Evolutionary conservation across 2,888 invertebrate species (phyloP), one percentile per base, ranked within the genome.

Genomic region (Lomographa bimaculata): DNA sequence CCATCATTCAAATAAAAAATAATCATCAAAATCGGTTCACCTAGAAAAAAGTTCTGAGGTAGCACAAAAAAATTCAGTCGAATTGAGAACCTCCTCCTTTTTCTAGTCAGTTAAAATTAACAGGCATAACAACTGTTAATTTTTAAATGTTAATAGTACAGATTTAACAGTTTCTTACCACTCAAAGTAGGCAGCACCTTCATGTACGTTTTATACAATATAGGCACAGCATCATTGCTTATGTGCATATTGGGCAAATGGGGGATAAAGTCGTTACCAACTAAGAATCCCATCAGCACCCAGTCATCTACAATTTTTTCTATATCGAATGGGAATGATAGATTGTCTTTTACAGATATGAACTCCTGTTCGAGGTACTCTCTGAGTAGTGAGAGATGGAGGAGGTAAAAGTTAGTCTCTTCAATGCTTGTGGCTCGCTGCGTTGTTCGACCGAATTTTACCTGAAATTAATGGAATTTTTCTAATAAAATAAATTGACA

Each of bases 261-360:
- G 0, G 99, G 99, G 62, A 99, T 96, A 79, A 99, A 99, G 81
- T 99, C 99, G 72, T 99, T 99, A 49, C 99, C 99, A 5, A 99
- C 96, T 10, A 99, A 84, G 76, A 98, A 98, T 0, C 98, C 97
- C 97, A 99, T 97, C 7, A 99, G 79, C 12, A 99, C 95, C 98
- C 99, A 99, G 77, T 99, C 99, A 71, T 99, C 99, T 11, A 99
- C 97, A 34, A 99, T 92, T 50, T 94, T 93, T 70, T 98, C 97
- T 57, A 98, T 90, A 73, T 98, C 94, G 75, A 92, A 98, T 1
- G 87, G 78, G 76, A 98, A 97, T 0, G 92, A 84, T 3, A 96
- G 68, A 7, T 90, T 90, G 3, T 91, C 86, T 64, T 93, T 93
- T n/a, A 96, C 71, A 0, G 83, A 61, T 43, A 91, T 86, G 79